A percentile compares a stretch with the other conserved stretches of the same genome.
phyloP scores from a whole-genome alignment of 2,888 invertebrate genomes.

The Julus scanicus region DNA sequence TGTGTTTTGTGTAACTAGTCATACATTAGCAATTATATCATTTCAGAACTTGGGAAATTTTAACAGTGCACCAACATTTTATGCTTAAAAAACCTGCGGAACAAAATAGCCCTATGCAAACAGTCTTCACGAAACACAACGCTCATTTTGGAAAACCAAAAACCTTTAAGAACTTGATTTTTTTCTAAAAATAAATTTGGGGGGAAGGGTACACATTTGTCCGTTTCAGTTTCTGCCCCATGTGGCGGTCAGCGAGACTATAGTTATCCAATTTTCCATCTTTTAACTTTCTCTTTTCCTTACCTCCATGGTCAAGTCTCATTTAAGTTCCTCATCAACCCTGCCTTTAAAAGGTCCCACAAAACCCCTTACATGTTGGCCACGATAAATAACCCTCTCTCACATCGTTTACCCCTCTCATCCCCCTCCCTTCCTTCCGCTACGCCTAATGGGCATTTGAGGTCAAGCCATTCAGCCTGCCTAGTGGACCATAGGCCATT shows the following conservation, averaged over 20 bases:
- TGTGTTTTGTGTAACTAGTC: too few species aligned
- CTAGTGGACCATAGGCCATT: slow-evolving; percentile 39
- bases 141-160: not conserved
- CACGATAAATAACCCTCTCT: slow-evolving; percentile 41
- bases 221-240: slow-evolving; percentile 17
- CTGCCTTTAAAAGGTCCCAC: not conserved
- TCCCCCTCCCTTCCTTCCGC: slow-evolving; percentile 6
- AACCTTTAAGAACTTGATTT: not conserved
- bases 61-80: too few species aligned
- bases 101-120: too few species aligned
- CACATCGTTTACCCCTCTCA: not conserved
- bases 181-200: slow-evolving; percentile 27
- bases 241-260: not conserved
- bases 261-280: slow-evolving; percentile 43
- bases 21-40: too few species aligned
- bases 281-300: not conserved
- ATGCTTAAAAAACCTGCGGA: not conserved
- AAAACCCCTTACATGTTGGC: not conserved
- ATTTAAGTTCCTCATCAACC: not conserved
- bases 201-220: not conserved
- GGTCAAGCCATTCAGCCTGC: slow-evolving; percentile 43
- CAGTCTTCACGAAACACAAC: not conserved
- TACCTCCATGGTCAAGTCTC: not conserved
- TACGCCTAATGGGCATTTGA: slow-evolving; percentile 37
- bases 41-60: too few species aligned